phyloP scores from a whole-genome alignment of 2,113 vertebrate species.

The Lates calcarifer region DNA sequence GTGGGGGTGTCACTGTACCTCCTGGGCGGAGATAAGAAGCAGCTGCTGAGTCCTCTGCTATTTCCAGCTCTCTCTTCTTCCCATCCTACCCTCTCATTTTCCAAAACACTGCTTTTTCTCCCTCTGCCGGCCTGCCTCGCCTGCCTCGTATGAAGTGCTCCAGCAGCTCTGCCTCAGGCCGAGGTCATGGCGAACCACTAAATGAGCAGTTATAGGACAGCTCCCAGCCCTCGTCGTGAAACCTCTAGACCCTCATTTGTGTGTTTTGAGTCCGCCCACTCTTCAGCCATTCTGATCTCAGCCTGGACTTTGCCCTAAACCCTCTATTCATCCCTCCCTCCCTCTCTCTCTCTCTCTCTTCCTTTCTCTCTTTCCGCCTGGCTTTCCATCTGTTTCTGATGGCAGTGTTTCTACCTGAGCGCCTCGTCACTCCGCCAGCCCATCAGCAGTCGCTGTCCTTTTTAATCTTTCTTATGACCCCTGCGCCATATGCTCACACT shows the following conservation, averaged over 20 bases:
- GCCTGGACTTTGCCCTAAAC: slow-evolving; percentile 45
- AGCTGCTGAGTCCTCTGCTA: slow-evolving; percentile 77
- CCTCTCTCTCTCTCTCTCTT: not conserved
- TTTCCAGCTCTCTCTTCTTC: slow-evolving; percentile 78
- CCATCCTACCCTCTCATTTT: slow-evolving; percentile 82
- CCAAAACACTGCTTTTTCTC: slow-evolving; percentile 78
- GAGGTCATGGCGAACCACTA: slow-evolving; percentile 49
- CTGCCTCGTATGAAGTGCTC: slow-evolving; percentile 16
- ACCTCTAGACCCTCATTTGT: slow-evolving; percentile 57
- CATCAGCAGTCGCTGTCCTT: slow-evolving; percentile 41
- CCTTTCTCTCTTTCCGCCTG: slow-evolving; percentile 5
- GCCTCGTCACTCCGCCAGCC: slow-evolving; percentile 21
- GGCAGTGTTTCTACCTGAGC: slow-evolving; percentile 40
- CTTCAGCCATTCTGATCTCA: slow-evolving; percentile 16
- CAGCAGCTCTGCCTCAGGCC: slow-evolving; percentile 52
- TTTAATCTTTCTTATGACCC: slow-evolving; percentile 57
- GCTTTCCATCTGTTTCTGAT: slow-evolving; percentile 45
- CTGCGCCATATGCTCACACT: slow-evolving; percentile 38
- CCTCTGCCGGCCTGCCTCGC: slow-evolving; percentile 27
- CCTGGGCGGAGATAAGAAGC: slow-evolving; percentile 68
- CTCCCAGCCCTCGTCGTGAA: slow-evolving; percentile 31
- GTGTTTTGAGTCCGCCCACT: slow-evolving; percentile 47
- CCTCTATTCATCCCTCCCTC: slow-evolving; percentile 23
- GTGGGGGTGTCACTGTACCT: slow-evolving; percentile 43
- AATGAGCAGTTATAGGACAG: slow-evolving; percentile 65